Evolutionary conservation across 2,888 invertebrate species (phyloP), one percentile per base, ranked within the genome.

Genomic region (Temnothorax ravouxi): DNA sequence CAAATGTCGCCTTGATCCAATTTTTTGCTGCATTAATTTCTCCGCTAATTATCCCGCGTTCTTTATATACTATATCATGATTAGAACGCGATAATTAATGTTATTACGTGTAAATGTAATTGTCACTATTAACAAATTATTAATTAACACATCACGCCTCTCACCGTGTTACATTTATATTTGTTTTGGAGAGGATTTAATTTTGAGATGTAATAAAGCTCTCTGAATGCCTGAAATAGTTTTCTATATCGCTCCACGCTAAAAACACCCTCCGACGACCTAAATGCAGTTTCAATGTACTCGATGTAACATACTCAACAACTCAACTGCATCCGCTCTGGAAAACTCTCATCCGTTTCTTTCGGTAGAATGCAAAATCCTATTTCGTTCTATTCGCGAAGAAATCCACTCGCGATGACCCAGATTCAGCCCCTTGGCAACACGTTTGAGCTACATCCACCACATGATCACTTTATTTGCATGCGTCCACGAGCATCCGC

Each of bases 391-490:
- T 50, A 44, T 9, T 52, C 13, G 54, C 25, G 18, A 25, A 66
- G 41, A 44, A 8, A 38, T 13, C 38, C 52, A 54, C 29, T 66
- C 41, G 9, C 34, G 41, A 66, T 77, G 76, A 77, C 67, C 66
- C 25, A 59, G 38, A 71, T 80, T 3, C 11, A 71, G 15, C 44
- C 34, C 56, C 71, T 79, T 21, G 21, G 6, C 38, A 18, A 71
- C 25, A 76, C 34, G 54, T 69, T 44, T 11, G 34, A 44, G 13
- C 59, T 29, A 21, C 44, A 71, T 72, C 44, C 44, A 71, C 21
- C 13, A 47, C 29, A 54, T 47, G 38, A 79, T 71, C 44, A 77
- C 38, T 67, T 79, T 67, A 79, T 44, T 69, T 8, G 34, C 59
- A 47, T 25, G 25, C 50, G 3, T 54, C 13, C 13, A 29, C 8